A percentile compares a stretch with the other conserved stretches of the same genome.
Conservation (phyloP, 2,113 vertebrate species). For the Cinclus mexicanus region DNA sequence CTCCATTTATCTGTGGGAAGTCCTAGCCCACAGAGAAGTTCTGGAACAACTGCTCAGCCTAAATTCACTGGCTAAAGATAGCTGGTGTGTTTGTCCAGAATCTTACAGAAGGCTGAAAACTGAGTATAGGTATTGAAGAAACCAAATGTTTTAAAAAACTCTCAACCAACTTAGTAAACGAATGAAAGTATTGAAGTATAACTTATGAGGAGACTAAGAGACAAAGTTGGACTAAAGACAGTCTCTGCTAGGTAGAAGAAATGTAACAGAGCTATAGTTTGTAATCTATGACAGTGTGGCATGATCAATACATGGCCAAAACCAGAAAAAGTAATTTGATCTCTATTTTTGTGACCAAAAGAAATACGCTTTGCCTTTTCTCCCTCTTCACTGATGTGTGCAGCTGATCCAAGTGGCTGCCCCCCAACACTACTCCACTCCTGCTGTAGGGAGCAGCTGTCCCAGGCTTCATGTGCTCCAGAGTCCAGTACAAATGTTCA, state of each 20-base stretch:
- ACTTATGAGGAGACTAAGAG: not conserved
- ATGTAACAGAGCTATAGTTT: not conserved
- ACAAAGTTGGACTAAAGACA: not conserved
- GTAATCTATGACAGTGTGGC: not conserved
- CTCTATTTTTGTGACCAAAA: not conserved
- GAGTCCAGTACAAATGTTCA: not conserved
- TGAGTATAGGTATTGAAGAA: not conserved
- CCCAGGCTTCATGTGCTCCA: not conserved
- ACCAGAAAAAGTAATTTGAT: not conserved
- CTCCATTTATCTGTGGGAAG: not conserved
- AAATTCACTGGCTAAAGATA: not conserved
- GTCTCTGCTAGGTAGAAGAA: not conserved
- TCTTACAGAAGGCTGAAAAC: not conserved
- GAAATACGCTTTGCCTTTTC: not conserved
- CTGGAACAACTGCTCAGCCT: not conserved
- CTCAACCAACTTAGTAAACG: not conserved
- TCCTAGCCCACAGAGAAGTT: not conserved
- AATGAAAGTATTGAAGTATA: not conserved
- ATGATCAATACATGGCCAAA: not conserved
- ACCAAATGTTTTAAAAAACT: not conserved
- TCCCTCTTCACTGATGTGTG: not conserved
- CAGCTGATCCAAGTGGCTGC: not conserved
- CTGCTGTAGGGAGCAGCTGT: not conserved
- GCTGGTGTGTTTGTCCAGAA: not conserved
- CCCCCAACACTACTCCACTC: not conserved